Evolutionary conservation across 2,797 vertebrate species (phyloP).

Genomic region (Pteronotus mesoamericanus): DNA sequence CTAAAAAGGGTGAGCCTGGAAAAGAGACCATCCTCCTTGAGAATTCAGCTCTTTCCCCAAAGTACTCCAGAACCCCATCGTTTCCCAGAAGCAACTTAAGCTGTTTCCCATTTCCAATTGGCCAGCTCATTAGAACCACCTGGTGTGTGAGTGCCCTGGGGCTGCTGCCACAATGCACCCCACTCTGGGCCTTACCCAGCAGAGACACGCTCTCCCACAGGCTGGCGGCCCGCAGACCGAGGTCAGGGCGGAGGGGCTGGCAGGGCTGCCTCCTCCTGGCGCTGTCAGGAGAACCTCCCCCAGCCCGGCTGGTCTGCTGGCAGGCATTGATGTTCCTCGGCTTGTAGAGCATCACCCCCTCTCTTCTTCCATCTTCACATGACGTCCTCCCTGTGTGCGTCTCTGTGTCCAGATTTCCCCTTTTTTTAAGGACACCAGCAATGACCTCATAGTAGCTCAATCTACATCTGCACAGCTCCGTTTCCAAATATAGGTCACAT

Average conservation of each 20-base stretch:
- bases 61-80: neutral
- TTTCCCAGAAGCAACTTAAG: neutral
- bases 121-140: neutral
- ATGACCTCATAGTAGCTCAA: neutral
- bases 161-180: accelerated
- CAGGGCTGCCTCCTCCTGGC: neutral
- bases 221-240: neutral
- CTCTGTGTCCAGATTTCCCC: neutral
- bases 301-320: too few species aligned
- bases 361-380: neutral
- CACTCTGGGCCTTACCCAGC: accelerated
- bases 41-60: accelerated
- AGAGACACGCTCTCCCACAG: accelerated
- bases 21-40: neutral
- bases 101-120: neutral
- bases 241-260: neutral
- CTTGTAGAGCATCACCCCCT: accelerated
- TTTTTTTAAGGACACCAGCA: neutral
- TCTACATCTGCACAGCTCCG: neutral
- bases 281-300: neutral
- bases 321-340: accelerated
- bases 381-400: accelerated
- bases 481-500: neutral
- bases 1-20: neutral
- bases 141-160: accelerated